Evolutionary conservation across 2,797 vertebrate species (phyloP).

Genomic region (Dendrocincla tyrannina): DNA sequence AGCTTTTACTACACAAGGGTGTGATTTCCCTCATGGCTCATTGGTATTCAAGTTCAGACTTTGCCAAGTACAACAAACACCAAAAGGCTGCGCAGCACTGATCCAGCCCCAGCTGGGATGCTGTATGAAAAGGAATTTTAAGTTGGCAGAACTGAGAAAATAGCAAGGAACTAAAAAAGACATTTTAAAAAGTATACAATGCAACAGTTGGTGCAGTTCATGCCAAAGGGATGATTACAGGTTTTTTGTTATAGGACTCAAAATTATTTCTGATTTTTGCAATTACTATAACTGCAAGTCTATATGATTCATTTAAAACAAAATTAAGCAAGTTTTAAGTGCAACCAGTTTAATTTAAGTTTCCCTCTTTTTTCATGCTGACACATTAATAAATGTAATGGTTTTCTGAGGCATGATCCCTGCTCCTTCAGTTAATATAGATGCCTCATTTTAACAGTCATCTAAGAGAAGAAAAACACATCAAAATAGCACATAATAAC

Average conservation of each 20-base stretch:
- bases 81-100: background rate
- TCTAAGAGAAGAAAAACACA: background rate
- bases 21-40: background rate
- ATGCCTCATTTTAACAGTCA: background rate
- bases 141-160: background rate
- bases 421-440: background rate
- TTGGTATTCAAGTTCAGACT: background rate
- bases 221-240: background rate
- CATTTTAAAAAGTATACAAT: background rate
- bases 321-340: background rate
- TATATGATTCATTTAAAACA: background rate
- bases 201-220: background rate
- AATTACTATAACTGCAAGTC: background rate
- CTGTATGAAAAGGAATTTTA: background rate
- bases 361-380: background rate
- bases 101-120: background rate
- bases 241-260: background rate
- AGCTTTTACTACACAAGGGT: background rate
- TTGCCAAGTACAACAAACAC: background rate
- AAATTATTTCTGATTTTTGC: background rate
- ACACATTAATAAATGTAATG: background rate
- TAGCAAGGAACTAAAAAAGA: background rate
- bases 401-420: background rate
- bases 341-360: background rate
- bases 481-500: background rate